phyloP scores from a whole-genome alignment of 2,888 invertebrate species.

The Ischnus inquisitorius region DNA sequence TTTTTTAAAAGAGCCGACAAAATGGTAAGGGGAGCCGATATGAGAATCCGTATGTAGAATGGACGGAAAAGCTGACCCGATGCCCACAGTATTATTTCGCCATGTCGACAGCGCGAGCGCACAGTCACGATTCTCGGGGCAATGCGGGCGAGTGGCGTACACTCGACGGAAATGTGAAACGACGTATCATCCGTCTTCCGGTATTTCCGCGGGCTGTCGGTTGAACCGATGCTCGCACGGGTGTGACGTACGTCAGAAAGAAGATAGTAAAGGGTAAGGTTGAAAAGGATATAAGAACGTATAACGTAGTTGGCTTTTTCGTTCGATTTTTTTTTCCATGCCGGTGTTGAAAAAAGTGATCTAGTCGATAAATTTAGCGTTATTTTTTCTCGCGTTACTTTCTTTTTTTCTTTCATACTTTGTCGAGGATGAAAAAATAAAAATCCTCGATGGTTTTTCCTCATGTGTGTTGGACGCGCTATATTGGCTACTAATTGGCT shows the following conservation, averaged over 20 bases:
- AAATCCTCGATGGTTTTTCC: neutral
- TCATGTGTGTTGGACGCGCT: neutral
- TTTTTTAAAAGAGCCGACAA: neutral
- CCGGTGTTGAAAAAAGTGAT: too few relatives aligned
- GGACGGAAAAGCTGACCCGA: conserved; percentile 38
- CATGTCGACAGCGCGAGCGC: conserved; percentile 49
- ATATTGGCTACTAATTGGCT: neutral
- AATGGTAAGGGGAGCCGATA: neutral
- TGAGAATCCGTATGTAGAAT: conserved; percentile 8
- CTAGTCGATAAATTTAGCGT: too few relatives aligned
- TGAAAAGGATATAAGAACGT: conserved; percentile 1
- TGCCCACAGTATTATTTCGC: conserved; percentile 41
- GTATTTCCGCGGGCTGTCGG: conserved; percentile 51
- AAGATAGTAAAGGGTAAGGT: conserved; percentile 7
- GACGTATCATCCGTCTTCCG: conserved; percentile 54
- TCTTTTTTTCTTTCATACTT: too few relatives aligned
- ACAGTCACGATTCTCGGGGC: conserved; percentile 8
- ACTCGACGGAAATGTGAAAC: conserved; percentile 52
- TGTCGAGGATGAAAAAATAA: too few relatives aligned
- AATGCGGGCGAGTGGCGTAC: conserved; percentile 13
- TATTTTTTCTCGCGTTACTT: too few relatives aligned
- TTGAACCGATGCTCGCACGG: conserved; percentile 27
- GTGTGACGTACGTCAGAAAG: conserved; percentile 1
- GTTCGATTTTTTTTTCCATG: too few relatives aligned
- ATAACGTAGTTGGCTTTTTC: neutral